Conservation (phyloP, 92 coral and sea anemone species). For the Desmophyllum pertusum region DNA sequence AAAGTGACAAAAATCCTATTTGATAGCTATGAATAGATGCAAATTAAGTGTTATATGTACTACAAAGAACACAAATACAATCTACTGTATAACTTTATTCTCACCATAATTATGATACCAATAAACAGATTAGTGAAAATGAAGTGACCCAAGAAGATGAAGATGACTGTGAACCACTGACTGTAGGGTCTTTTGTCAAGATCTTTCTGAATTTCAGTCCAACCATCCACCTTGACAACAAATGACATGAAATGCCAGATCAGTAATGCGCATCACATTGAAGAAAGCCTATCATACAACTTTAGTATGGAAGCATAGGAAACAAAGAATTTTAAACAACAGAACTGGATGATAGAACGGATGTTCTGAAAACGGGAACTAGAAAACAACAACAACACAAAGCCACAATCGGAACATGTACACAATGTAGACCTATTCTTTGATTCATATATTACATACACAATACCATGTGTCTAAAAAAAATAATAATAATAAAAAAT, state of each 20-base stretch:
- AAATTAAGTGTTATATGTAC: too few species aligned
- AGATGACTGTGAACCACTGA: constrained; percentile 96
- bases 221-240: constrained; percentile 86
- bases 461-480: too few species aligned
- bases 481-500: too few species aligned
- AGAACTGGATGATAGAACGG: too few species aligned
- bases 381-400: too few species aligned
- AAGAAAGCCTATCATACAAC: neutral
- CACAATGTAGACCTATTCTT: too few species aligned
- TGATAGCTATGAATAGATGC: too few species aligned
- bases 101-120: constrained; percentile 97
- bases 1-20: too few species aligned
- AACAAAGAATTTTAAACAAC: too few species aligned
- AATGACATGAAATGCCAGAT: neutral
- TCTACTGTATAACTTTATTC: constrained; percentile 17
- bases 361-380: neutral
- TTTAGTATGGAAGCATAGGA: neutral
- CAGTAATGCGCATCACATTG: neutral
- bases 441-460: too few species aligned
- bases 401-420: too few species aligned
- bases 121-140: constrained; percentile 94
- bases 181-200: constrained; percentile 91
- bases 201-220: constrained; percentile 96
- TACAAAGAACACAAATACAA: too few species aligned
- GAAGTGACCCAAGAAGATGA: constrained; percentile 96